These are phyloP conservation scores for Ommatoiulus sabulosus DNA, from an alignment of 2,888 invertebrate species.

Conservation along the genomic window DNA sequence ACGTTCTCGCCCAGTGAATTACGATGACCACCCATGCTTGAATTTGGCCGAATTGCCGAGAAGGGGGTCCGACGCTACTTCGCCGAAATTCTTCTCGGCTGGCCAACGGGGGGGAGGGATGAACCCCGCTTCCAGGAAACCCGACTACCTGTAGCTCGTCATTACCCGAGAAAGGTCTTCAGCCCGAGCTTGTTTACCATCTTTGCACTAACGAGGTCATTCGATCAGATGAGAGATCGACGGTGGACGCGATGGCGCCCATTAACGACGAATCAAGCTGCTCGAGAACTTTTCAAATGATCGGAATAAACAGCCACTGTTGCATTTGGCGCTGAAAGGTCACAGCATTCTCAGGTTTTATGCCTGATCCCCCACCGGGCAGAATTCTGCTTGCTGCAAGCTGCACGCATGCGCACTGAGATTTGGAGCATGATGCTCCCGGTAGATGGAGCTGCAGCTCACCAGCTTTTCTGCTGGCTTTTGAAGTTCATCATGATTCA, in stretches of 20 bases:
- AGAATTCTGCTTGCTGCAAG: too few relatives aligned
- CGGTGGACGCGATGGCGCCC: background rate
- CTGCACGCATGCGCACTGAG: too few relatives aligned
- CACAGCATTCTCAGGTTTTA: too few relatives aligned
- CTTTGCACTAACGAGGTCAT: background rate
- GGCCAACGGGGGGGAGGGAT: background rate
- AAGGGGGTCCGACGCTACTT: background rate
- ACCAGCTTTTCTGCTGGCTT: too few relatives aligned
- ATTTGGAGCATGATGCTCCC: too few relatives aligned
- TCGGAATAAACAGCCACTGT: too few relatives aligned
- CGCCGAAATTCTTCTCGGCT: background rate
- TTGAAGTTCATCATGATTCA: too few relatives aligned
- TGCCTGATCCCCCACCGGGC: too few relatives aligned
- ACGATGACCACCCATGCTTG: background rate
- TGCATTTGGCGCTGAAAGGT: too few relatives aligned
- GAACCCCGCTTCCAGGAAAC: constrained; percentile 6
- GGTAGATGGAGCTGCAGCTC: too few relatives aligned
- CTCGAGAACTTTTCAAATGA: too few relatives aligned
- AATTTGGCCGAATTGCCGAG: background rate
- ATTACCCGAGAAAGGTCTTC: too few relatives aligned
- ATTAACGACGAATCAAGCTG: background rate
- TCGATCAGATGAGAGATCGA: background rate
- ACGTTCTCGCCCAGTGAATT: background rate
- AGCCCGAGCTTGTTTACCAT: background rate
- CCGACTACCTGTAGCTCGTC: background rate